A percentile compares a stretch with the other conserved stretches of the same genome.
Evolutionary conservation across 2,888 invertebrate genomes (phyloP).

Genomic region (Hipparchia semele): DNA sequence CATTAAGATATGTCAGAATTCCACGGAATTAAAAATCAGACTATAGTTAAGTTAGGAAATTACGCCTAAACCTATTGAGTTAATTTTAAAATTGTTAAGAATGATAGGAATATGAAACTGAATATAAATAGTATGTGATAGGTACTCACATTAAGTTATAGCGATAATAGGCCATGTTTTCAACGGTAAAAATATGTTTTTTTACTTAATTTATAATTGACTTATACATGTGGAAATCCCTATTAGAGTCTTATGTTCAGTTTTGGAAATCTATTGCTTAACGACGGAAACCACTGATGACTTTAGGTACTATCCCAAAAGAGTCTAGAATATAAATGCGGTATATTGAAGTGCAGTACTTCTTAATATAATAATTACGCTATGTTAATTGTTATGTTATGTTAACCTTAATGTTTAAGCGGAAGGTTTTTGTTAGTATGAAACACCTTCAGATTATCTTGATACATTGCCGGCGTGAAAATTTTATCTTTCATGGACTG

Average conservation of each 20-base stretch:
- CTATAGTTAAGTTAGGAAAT: too few species aligned
- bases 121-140: not conserved
- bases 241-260: too few species aligned
- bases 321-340: not conserved
- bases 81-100: too few species aligned
- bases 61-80: too few species aligned
- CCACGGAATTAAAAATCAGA: too few species aligned
- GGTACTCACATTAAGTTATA: slow-evolving; percentile 4
- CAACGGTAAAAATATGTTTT: not conserved
- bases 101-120: too few species aligned
- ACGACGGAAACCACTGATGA: too few species aligned
- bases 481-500: not conserved
- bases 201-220: not conserved
- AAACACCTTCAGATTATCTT: slow-evolving; percentile 2
- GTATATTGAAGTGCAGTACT: not conserved
- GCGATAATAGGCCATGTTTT: not conserved
- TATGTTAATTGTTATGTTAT: not conserved
- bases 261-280: too few species aligned
- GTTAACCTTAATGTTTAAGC: not conserved
- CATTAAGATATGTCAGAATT: too few species aligned
- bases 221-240: not conserved
- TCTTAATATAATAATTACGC: not conserved
- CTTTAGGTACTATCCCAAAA: not conserved
- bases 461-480: not conserved
- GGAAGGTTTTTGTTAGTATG: not conserved